Conservation (phyloP, 2,797 vertebrate species). For the Acanthis flammea region DNA sequence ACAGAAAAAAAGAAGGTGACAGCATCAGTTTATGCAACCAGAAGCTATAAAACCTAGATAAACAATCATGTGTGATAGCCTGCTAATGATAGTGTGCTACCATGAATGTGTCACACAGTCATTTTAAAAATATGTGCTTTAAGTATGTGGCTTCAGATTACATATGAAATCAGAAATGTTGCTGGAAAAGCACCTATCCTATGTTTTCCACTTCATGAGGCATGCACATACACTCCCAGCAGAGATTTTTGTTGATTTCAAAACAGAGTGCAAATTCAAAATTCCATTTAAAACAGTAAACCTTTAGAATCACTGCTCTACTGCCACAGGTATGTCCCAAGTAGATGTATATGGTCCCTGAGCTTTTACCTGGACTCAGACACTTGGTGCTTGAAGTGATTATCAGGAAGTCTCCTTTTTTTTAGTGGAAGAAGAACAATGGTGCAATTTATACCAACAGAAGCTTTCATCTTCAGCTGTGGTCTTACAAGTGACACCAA, state of each 20-base stretch:
- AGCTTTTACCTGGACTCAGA: neutral
- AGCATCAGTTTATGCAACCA: neutral
- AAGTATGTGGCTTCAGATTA: neutral
- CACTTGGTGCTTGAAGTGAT: neutral
- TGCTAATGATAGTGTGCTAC: neutral
- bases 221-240: fast-evolving
- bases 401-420: neutral
- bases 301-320: neutral
- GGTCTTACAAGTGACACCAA: neutral
- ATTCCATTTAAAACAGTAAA: neutral
- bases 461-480: neutral
- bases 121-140: neutral
- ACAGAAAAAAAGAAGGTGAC: neutral
- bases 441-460: neutral
- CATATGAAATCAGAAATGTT: neutral
- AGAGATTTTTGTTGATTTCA: neutral
- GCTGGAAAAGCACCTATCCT: neutral
- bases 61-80: neutral
- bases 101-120: neutral
- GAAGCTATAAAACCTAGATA: neutral
- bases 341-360: neutral
- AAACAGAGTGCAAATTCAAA: neutral
- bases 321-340: too few species aligned
- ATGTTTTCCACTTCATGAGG: neutral
- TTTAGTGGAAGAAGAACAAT: neutral